These are phyloP conservation scores for Dicerorhinus sumatrensis DNA, from an alignment of 2,113 vertebrate genomes.

Conservation along the genomic window DNA sequence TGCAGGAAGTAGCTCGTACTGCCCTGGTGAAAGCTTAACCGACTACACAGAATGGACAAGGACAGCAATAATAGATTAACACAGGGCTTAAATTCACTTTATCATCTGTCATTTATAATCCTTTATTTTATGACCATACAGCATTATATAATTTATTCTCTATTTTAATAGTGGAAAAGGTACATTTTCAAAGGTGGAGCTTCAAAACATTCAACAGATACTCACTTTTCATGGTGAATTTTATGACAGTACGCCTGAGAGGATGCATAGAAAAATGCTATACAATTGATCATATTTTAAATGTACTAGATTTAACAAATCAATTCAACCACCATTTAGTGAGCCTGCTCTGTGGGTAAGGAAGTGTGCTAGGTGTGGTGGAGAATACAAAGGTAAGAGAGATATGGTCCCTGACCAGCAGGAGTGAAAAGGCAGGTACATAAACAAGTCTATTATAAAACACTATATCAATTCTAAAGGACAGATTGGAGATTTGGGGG, in stretches of 20 bases:
- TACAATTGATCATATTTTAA: not conserved
- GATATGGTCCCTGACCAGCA: not conserved
- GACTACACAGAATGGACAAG: constrained; percentile 80
- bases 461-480: not conserved
- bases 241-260: not conserved
- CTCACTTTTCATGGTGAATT: constrained; percentile 8
- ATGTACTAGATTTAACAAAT: not conserved
- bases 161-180: constrained; percentile 39
- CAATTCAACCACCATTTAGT: not conserved
- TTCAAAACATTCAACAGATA: not conserved
- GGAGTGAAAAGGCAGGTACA: not conserved
- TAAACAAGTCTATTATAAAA: not conserved
- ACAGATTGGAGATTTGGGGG: not conserved
- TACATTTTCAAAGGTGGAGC: not conserved
- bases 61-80: constrained; percentile 21
- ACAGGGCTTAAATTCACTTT: constrained; percentile 23
- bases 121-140: not conserved
- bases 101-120: not conserved
- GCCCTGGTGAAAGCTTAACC: constrained; percentile 84
- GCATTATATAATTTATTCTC: not conserved
- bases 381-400: not conserved
- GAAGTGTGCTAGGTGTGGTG: not conserved
- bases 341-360: not conserved
- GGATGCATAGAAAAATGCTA: not conserved
- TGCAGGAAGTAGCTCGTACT: constrained; percentile 84